These are phyloP conservation scores for Pelochelys cantorii DNA, from an alignment of 2,797 vertebrate genomes.

Conservation along the genomic window DNA sequence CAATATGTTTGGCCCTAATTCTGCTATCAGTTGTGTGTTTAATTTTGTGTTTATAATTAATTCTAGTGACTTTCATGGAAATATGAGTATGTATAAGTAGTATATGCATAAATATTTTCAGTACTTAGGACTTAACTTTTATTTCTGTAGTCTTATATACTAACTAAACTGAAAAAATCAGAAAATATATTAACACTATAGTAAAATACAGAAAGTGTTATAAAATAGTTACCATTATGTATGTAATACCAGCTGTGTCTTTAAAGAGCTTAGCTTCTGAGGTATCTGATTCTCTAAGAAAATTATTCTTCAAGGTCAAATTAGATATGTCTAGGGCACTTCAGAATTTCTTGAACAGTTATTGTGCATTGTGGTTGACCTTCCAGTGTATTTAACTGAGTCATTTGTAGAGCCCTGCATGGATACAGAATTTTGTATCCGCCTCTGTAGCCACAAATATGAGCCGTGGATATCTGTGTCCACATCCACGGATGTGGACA, in stretches of 20 bases:
- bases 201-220: not conserved
- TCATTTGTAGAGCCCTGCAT: too few relatives aligned
- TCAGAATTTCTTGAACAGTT: conserved; percentile 28
- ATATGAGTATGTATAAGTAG: not conserved
- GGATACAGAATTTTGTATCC: too few relatives aligned
- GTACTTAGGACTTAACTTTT: not conserved
- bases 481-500: too few relatives aligned
- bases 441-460: too few relatives aligned
- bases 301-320: not conserved
- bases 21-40: not conserved
- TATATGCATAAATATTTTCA: not conserved
- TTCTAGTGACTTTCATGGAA: not conserved
- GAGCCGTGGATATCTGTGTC: too few relatives aligned
- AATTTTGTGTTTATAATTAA: not conserved
- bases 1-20: not conserved
- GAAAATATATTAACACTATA: not conserved
- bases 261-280: not conserved
- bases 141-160: not conserved
- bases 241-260: not conserved
- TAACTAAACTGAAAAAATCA: not conserved
- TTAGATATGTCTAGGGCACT: not conserved
- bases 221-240: too few relatives aligned
- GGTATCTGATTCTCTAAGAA: not conserved
- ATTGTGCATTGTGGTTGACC: not conserved
- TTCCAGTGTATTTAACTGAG: conserved; percentile 35